A percentile compares a stretch with the other conserved stretches of the same genome.
Conservation (phyloP, 1,140 invertebrate genomes). For the Diachasma alloeum region DNA sequence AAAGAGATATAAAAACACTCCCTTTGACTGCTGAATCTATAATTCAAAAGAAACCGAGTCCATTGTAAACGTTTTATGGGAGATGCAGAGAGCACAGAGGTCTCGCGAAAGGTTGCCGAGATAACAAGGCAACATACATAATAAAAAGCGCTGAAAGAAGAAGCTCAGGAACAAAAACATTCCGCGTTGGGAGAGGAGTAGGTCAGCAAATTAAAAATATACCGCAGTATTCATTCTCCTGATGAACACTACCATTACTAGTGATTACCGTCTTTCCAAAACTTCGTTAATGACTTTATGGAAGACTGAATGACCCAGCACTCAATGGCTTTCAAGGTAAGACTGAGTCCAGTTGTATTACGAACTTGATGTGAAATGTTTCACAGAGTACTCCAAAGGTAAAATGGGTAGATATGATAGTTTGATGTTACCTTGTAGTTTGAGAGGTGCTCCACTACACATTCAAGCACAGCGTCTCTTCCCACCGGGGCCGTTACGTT, state of each 20-base stretch:
- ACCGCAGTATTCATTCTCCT: not conserved
- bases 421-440: constrained; percentile 68
- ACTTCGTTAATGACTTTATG: not conserved
- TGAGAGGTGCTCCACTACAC: constrained; percentile 70
- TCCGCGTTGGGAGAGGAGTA: not conserved
- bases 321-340: not conserved
- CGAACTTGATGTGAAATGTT: not conserved
- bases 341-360: not conserved
- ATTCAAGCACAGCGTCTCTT: constrained; percentile 70
- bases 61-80: not conserved
- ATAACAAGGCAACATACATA: not conserved
- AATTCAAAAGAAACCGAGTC: not conserved
- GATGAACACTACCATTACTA: not conserved
- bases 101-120: not conserved
- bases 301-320: not conserved
- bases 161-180: not conserved
- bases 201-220: no score
- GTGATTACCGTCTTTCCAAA: not conserved
- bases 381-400: not conserved
- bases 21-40: not conserved
- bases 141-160: not conserved
- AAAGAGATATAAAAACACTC: not conserved
- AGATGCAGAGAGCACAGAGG: not conserved
- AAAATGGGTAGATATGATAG: not conserved
- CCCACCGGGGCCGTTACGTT: constrained; percentile 72